Evolutionary conservation across 2,888 invertebrate species (phyloP), one percentile per base, ranked within the genome.

Genomic region (Hypselothyrea guttata): DNA sequence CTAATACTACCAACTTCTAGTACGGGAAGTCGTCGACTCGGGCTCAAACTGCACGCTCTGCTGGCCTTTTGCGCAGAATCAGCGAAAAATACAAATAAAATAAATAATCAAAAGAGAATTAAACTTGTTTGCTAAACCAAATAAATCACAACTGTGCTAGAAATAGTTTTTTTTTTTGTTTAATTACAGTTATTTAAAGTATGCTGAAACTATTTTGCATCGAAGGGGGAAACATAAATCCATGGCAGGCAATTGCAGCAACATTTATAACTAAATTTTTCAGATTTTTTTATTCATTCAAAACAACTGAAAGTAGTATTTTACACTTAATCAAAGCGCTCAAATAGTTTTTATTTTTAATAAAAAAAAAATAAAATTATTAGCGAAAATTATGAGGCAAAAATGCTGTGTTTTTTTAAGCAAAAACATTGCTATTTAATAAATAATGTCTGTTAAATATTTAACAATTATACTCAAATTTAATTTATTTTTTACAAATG

Each of bases 101-200:
- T 15, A 13, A 1, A 9, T 4, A 44, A 38, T 22, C 48, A 7
- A 35, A 38, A n/a, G 37, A 15, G 35, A 27, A 38, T 9, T 28
- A 53, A 71, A 71, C 71, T 73, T 73, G 71, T 73, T 71, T 71
- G 54, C 9, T 53, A 56, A 68, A 67, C 64, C 51, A 58, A 48
- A 31, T 13, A 52, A 31, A 34, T 34, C 51, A 46, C 12, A 38
- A 45, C 49, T 64, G 44, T 51, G 44, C 28, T 60, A 54, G 27
- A 18, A 11, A 22, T 1, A 13, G 11, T 18, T 37, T n/a, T 4
- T 27, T 18, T 7, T 59, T 18, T 15, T n/a, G n/a, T 13, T 13
- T 33, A 54, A 54, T 54, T 68, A 59, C 66, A 68, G 27, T 28
- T 54, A 59, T 54, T 71, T 54, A 5, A 64, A 57, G 35, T 55